These are phyloP conservation scores for Andrena minutula DNA, from an alignment of 2,888 invertebrate genomes.

Conservation along the genomic window DNA sequence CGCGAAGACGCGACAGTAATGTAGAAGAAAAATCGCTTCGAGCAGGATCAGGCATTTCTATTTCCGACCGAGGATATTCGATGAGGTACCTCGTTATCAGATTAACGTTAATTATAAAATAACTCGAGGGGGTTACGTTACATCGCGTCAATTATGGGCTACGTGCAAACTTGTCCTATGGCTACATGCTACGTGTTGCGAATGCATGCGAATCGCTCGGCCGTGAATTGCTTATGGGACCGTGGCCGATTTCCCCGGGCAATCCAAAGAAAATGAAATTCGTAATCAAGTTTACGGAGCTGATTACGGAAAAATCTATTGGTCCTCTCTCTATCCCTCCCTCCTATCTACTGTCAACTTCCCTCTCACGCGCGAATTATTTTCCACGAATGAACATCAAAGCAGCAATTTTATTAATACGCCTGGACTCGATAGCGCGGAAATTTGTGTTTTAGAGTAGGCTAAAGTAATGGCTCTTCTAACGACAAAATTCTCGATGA, in stretches of 20 bases:
- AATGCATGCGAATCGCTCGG: constrained; percentile 31
- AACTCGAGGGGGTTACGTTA: constrained; percentile 13
- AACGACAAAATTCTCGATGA: no score
- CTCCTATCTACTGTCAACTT: background rate
- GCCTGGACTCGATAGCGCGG: background rate
- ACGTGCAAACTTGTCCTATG: constrained; percentile 29
- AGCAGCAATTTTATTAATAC: background rate
- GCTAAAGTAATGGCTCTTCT: background rate
- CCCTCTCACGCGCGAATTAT: background rate
- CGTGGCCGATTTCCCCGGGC: constrained; percentile 45
- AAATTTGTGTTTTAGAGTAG: background rate
- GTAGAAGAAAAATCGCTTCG: background rate
- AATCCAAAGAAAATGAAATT: constrained; percentile 48
- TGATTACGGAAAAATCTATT: constrained; percentile 41
- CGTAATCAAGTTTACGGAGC: constrained; percentile 39
- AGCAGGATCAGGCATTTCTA: background rate
- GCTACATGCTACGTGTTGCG: constrained; percentile 26
- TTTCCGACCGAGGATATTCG: background rate
- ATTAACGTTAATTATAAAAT: constrained; percentile 48
- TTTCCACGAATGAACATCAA: background rate
- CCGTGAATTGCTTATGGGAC: constrained; percentile 50
- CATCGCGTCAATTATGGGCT: constrained; percentile 44
- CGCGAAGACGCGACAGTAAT: background rate
- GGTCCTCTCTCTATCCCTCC: background rate
- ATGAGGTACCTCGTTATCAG: constrained; percentile 6